Base-by-base conservation (phyloP, 2,888 invertebrate genomes). In the Folsomia manolachei region DNA sequence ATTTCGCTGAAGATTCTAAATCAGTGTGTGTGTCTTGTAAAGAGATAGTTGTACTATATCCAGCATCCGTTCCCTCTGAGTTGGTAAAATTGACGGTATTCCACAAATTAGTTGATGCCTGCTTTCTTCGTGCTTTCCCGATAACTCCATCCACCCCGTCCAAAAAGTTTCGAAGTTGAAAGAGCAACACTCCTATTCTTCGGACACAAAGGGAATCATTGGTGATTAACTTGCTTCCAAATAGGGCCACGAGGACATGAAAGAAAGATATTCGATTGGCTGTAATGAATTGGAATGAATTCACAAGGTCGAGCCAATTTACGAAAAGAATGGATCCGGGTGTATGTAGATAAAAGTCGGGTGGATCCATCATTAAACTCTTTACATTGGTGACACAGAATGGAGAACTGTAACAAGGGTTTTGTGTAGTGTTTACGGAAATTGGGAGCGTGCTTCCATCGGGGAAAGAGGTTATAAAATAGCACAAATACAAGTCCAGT, bases 111-210 rank as follows among this genome's bases (percentile, higher is more conserved):
- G 39, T 14, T 14, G 39, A 39, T 14, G 39, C 39, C 19, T 26
- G 2, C 4, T 18, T 39, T 52, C 60, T 70, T 52, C 70, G n/a
- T 26, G 88, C 89, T 73, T 94, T 88, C 0, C 93, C 94, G 1
- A 95, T 91, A 82, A 92, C 91, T 0, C 95, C 95, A 82, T 95
- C 95, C 75, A 95, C 84, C 81, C 93, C 92, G 82, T 95, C 95
- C 68, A 94, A 83, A 85, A 92, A 93, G 78, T 92, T 91, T 78
- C 94, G 87, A 53, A 93, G 83, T 84, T 93, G 90, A 82, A 93
- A 94, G 23, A 94, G 83, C 1, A 92, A 83, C 0, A 93, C 90
- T 0, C 90, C 94, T 0, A 92, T 78, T 24, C 93, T 87, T 27
- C 94, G 86, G 25, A 89, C 88, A 1, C 89, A 87, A 19, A 94